Evolutionary conservation across 2,888 invertebrate species (phyloP), one percentile per base, ranked within the genome.

Genomic region (Lasioglossum marginatum): DNA sequence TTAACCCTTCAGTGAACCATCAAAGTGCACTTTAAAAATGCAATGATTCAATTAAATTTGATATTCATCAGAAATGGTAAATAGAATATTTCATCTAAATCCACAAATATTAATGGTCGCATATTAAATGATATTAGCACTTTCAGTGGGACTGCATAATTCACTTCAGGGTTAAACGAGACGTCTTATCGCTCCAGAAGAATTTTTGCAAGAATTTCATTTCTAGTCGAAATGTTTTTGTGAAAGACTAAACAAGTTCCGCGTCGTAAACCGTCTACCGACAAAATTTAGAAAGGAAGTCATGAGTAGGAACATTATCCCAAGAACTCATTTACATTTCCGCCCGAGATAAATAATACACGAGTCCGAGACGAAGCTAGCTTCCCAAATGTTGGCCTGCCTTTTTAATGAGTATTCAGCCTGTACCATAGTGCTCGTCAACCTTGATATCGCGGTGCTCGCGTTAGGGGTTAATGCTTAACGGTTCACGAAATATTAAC

Each of bases 371-470:
- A 10, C 52, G 52, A 52, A 23, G 52, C 52, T 52, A 52, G 23
- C 52, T 52, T 23, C 52, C 23, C 52, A 10, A 52, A 52, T 52
- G 52, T 52, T 52, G 23, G 23, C 10, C 73, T 34, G 52, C 48
- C 48, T 73, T 73, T 73, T 52, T 73, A 48, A 73, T 45, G 52
- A 73, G n/a, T 19, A 73, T 48, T 73, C 48, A 23, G 31, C 27
- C n/a, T 31, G 73, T 48, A 34, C 23, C 73, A 52, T 52, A 52
- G 52, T 52, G 52, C 52, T 52, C 52, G 52, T 52, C 52, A 52
- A 52, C 52, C 23, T 52, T 52, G 52, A 52, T 52, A 52, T 52
- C 52, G 23, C 23, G 10, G 23, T n/a, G 52, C 23, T 52, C 23
- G 52, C 23, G 52, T 52, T 52, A 52, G 52, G 23, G 52, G 52